Conservation (phyloP, 2,797 vertebrate species). For the Scomberomorus guttatus region DNA sequence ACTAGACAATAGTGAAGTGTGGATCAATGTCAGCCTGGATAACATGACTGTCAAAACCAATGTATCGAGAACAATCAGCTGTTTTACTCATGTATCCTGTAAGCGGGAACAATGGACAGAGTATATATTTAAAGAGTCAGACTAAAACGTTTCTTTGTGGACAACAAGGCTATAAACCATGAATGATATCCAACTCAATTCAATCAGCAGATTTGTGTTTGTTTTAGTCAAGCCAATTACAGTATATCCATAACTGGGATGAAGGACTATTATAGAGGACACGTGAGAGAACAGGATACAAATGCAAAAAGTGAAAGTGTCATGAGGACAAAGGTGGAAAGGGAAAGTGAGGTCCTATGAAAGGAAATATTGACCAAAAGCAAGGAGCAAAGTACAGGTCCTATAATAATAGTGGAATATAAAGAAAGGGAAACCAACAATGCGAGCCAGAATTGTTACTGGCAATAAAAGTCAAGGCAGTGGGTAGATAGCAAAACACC, state of each 20-base stretch:
- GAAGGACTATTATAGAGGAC: neutral
- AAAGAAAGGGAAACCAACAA: constrained; percentile 3
- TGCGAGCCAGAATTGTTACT: neutral
- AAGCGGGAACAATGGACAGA: constrained; percentile 19
- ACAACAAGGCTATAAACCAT: neutral
- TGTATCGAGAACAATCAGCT: constrained; percentile 5
- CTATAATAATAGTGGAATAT: constrained; percentile 1
- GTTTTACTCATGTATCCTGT: constrained; percentile 22
- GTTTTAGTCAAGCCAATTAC: neutral
- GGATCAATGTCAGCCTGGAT: constrained; percentile 52
- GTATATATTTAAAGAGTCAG: neutral
- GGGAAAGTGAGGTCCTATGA: neutral
- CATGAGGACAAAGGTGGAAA: neutral
- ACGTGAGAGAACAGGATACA: neutral
- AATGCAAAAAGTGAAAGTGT: neutral
- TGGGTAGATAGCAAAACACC: neutral
- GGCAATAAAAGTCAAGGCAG: neutral
- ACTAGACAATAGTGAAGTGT: constrained; percentile 50
- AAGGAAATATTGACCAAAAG: constrained; percentile 15
- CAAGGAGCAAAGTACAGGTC: constrained; percentile 31
- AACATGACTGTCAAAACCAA: constrained; percentile 26
- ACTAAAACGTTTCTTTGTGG: neutral
- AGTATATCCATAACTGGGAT: neutral
- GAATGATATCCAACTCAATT: neutral
- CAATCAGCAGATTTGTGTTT: neutral